A percentile compares a stretch with the other conserved stretches of the same genome.
phyloP scores from a whole-genome alignment of 2,797 vertebrate species.

The Acanthurus lineatus region DNA sequence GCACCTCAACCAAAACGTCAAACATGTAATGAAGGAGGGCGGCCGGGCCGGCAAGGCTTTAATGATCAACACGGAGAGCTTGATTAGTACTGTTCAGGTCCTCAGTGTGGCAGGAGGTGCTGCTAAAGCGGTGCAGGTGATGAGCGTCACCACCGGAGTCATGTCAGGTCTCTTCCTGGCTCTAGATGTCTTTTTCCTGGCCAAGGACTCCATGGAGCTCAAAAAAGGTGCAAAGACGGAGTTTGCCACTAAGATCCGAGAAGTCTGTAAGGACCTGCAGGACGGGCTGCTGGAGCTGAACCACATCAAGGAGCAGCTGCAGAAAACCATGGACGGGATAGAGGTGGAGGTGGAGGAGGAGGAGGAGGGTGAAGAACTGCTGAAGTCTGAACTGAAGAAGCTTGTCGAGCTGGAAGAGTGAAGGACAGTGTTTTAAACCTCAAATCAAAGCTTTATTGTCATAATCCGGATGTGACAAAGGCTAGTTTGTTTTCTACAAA shows the following conservation, averaged over 20 bases:
- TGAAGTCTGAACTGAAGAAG: constrained; percentile 73
- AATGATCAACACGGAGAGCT: constrained; percentile 82
- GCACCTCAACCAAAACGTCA: constrained; percentile 84
- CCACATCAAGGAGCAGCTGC: constrained; percentile 80
- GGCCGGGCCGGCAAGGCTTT: constrained; percentile 84
- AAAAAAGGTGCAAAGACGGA: constrained; percentile 85
- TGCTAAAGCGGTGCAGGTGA: constrained; percentile 82
- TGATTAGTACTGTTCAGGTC: constrained; percentile 84
- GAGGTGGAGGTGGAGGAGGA: constrained; percentile 78
- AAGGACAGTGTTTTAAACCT: not conserved
- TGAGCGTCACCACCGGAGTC: constrained; percentile 84
- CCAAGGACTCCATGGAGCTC: constrained; percentile 86
- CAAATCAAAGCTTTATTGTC: not conserved
- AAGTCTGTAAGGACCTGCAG: constrained; percentile 84
- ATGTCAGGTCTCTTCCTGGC: constrained; percentile 87
- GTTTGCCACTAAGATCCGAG: constrained; percentile 84
- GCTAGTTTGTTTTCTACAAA: not conserved
- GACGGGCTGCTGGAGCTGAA: constrained; percentile 81
- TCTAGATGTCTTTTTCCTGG: constrained; percentile 86
- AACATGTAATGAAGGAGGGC: constrained; percentile 86
- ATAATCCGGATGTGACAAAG: not conserved
- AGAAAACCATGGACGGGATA: constrained; percentile 83
- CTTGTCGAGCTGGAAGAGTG: constrained; percentile 68
- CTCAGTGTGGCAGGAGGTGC: constrained; percentile 81
- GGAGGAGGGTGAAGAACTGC: constrained; percentile 60